Evolutionary conservation across 2,113 vertebrate species (phyloP).

Genomic region (Pedetes capensis): DNA sequence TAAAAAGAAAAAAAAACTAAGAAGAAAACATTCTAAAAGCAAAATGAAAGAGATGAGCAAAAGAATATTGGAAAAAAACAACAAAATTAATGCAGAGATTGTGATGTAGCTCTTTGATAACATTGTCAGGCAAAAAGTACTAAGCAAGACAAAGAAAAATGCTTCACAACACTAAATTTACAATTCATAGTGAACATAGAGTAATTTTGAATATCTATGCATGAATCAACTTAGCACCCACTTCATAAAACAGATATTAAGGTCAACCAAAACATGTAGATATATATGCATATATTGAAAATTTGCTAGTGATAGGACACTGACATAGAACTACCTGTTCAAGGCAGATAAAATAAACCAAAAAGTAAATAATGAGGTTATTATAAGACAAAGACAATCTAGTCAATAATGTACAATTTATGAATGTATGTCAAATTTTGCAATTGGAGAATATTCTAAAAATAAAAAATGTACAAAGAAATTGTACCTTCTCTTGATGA

Average conservation of each 20-base stretch:
- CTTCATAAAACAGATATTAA: neutral
- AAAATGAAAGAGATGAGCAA: neutral
- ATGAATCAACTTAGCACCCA: neutral
- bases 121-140: neutral
- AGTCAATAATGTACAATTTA: neutral
- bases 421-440: neutral
- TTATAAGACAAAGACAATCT: neutral
- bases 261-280: neutral
- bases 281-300: neutral
- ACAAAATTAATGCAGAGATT: neutral
- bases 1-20: neutral
- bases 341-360: neutral
- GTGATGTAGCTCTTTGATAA: neutral
- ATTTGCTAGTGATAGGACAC: neutral
- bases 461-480: neutral
- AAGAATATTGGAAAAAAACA: neutral
- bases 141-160: neutral
- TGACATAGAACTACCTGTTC: neutral
- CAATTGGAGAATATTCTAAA: neutral
- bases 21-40: neutral
- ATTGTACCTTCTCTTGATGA: neutral
- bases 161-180: neutral
- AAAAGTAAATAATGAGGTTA: neutral
- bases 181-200: neutral
- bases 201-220: neutral